Percentiles rank a stretch among this genome's conserved stretches.
These are phyloP conservation scores for Pseudochromis fuscus DNA, from an alignment of 2,797 vertebrate species.

Conservation along the genomic window DNA sequence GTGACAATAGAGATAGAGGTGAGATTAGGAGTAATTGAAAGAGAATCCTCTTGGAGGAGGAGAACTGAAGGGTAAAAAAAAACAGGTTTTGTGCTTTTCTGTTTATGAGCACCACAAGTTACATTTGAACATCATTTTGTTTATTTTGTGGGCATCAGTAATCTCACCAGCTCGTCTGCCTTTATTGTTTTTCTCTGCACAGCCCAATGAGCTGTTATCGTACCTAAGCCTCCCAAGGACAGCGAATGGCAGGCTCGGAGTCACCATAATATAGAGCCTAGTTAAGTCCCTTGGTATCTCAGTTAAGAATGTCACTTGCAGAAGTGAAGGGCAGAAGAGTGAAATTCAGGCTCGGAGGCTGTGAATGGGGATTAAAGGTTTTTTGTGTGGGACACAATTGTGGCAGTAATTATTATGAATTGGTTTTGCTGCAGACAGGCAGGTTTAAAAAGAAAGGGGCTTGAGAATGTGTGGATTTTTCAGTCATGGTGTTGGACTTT, in stretches of 20 bases:
- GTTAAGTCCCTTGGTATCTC: conserved; percentile 61
- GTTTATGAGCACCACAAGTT: conserved; percentile 34
- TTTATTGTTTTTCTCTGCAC: conserved; percentile 54
- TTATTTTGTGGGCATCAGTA: conserved; percentile 42
- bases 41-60: conserved; percentile 37
- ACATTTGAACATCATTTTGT: conserved; percentile 30
- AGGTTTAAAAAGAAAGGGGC: conserved; percentile 35
- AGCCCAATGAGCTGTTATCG: conserved; percentile 50
- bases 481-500: conserved; percentile 36
- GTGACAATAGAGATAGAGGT: conserved; percentile 48
- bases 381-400: conserved; percentile 55
- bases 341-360: conserved; percentile 39
- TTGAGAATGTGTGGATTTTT: conserved; percentile 22
- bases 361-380: conserved; percentile 61
- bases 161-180: conserved; percentile 39
- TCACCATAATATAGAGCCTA: conserved; percentile 45
- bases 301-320: conserved; percentile 62
- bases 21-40: conserved; percentile 65
- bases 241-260: conserved; percentile 45
- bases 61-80: conserved; percentile 19
- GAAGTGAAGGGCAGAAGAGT: conserved; percentile 64
- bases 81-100: conserved; percentile 31
- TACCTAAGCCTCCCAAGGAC: conserved; percentile 68
- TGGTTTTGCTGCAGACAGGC: conserved; percentile 49
- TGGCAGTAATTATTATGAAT: conserved; percentile 67